Conservation (phyloP, 2,113 vertebrate genomes). For the Helogale parvula region DNA sequence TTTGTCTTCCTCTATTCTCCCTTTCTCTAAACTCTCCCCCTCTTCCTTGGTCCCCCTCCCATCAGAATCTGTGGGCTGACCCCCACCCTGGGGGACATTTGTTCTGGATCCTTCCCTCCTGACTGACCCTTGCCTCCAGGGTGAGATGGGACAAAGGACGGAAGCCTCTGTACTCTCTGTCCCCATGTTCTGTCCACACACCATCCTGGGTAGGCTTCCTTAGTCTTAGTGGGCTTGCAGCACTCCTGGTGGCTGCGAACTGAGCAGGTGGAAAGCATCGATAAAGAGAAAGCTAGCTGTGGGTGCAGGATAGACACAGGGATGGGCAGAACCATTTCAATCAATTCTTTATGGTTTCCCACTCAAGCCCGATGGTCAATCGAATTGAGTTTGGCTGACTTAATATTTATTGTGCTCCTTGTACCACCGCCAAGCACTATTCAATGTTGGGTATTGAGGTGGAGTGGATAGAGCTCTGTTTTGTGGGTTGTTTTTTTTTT, state of each 20-base stretch:
- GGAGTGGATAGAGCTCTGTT: slow-evolving; percentile 14
- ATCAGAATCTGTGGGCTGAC: background rate
- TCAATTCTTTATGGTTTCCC: background rate
- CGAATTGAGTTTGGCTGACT: slow-evolving; percentile 20
- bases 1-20: background rate
- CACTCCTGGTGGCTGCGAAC: background rate
- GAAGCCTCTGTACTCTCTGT: background rate
- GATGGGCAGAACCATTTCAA: background rate
- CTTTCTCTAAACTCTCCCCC: background rate
- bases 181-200: background rate
- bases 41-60: background rate
- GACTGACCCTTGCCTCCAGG: background rate
- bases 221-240: background rate
- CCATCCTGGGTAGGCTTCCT: background rate
- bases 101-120: background rate
- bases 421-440: background rate
- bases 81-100: background rate
- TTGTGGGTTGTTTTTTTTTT: background rate
- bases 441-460: background rate
- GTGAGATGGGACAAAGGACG: background rate
- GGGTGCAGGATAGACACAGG: background rate
- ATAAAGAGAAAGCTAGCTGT: background rate
- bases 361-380: background rate
- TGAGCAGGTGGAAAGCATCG: background rate
- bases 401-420: background rate